Base-by-base conservation (phyloP, 2,888 invertebrate genomes). In the Eudasyphora cyanicolor region DNA sequence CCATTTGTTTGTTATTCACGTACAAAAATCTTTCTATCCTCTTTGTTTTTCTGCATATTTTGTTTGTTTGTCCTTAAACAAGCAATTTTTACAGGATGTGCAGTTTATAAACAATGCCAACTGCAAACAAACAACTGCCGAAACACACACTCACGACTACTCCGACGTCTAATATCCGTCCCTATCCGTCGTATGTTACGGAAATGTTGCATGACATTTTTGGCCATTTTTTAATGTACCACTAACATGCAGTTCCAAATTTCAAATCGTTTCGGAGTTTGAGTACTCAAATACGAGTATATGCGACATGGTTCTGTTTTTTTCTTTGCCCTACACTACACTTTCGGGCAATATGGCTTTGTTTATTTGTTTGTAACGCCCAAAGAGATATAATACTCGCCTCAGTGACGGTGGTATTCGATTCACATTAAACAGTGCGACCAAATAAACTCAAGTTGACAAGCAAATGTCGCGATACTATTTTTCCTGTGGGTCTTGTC, bases 191-290 rank as follows among this genome's bases (percentile, higher is more conserved):
- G 51, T 17, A 24, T 21, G 62, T 27, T 64, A 35, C 42, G 35
- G 67, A 67, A 38, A 67, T 67, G 42, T 78, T 45, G 38, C 80
- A 45, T 80, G 80, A 83, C 80, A 83, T 64, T 70, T 67, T 78
- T 80, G 83, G 79, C 77, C 78, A 67, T 70, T 76, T 80, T 84
- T 80, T 80, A 80, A 80, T 83, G 83, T 80, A 77, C 70, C 79
- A 82, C 17, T 17, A 60, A 79, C 51, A 60, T 60, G n/a, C 29
- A 35, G 64, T 29, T 60, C 27, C 60, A 29, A 32, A 29, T 4
- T 60, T 60, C 64, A 19, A 35, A 64, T 64, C 35, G 60, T 17
- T 29, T 5, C 60, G 57, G 29, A 10, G 62, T 14, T 49, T 54
- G 32, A 7, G 67, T 35, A 67, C 14, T 73, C 49, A 49, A 54